Base-by-base conservation (phyloP, 2,888 invertebrate genomes). In the Heliothis peltigera region DNA sequence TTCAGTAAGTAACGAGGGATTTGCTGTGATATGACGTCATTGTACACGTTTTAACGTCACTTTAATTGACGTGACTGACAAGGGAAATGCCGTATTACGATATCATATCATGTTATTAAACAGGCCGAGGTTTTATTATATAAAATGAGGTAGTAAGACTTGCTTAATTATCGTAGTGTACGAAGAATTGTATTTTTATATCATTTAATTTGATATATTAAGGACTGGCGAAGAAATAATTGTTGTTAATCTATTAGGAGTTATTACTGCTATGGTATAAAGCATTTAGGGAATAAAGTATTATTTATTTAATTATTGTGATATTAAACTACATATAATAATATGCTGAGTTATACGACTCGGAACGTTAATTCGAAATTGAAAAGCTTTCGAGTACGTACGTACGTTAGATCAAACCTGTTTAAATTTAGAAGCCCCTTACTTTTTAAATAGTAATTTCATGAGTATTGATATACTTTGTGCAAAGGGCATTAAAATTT, bases 1-100 rank as follows among this genome's bases (percentile, higher is more conserved):
- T 67, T 71, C 21, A n/a, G 62, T 59, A 66, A 52, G 60, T 69
- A 70, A 69, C 61, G 61, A 80, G 44, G 74, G 62, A 68, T 82
- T 64, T 77, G 64, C 70, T 72, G 54, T 71, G 63, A 66, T 58
- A 54, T 82, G 61, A 70, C 76, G 70, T 74, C 67, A 70, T 76
- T 70, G 67, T 75, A 54, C 57, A 53, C 77, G 64, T 74, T 77
- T 71, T 74, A 77, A 80, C 78, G 81, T 84, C 83, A 79, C 70
- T 68, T 76, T 86, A 86, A 86, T 85, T 86, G 86, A 86, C 85
- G 70, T 79, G 63, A 47, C 75, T 79, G 79, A 76, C 80, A 73
- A 57, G 71, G 62, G 65, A 77, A 71, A 79, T 70, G 47, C 62
- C 66, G 65, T 78, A 64, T 75, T 78, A 78, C 68, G 64, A 61